Base-by-base conservation (phyloP, 2,797 vertebrate species). In the Aselliscus stoliczkanus region DNA sequence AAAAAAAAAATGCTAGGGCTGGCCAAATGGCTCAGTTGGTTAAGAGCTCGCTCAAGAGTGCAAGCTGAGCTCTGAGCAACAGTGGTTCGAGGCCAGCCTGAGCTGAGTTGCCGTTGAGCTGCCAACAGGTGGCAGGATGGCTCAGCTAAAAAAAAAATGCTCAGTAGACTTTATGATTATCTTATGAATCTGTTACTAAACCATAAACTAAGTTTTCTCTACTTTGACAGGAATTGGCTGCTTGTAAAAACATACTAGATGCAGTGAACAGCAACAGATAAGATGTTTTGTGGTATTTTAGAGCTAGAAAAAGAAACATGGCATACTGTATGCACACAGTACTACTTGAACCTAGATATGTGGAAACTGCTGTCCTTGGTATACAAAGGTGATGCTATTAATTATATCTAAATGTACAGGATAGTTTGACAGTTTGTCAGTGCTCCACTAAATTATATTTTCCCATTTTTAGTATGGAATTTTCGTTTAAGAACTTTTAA, bases 181-280 rank as follows among this genome's bases (percentile, higher is more conserved):
- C 34, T 87, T 79, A 65, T 95, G 6, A 54, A 1, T 27, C 72
- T 65, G 8, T 81, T 84, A 69, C 18, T 75, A 89, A 97, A 96
- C 15, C 21, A 92, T 44, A 93, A 77, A 0, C 0, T 2, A 96
- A 50, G 8, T 60, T 92, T 97, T 97, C 58, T 97, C 70, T 79
- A 47, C 81, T 89, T 95, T 97, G 72, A 67, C 95, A 99, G 98
- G 99, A 99, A 97, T 98, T 99, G 50, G 99, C 98, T 21, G 99
- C 99, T 97, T 98, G 98, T 29, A 99, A 99, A 97, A 98, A 99
- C 65, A 98, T 98, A 98, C 98, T 98, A 96, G 96, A 98, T 82
- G 96, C 98, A 96, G 18, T 97, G 99, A 98, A 99, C 98, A 90
- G 98, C 98, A 89, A 98, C 97, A 98, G 98, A 99, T 99, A 98